A percentile compares a stretch with the other conserved stretches of the same genome.
Conservation (phyloP, 1,140 invertebrate genomes). For the Drosophila truncata region DNA sequence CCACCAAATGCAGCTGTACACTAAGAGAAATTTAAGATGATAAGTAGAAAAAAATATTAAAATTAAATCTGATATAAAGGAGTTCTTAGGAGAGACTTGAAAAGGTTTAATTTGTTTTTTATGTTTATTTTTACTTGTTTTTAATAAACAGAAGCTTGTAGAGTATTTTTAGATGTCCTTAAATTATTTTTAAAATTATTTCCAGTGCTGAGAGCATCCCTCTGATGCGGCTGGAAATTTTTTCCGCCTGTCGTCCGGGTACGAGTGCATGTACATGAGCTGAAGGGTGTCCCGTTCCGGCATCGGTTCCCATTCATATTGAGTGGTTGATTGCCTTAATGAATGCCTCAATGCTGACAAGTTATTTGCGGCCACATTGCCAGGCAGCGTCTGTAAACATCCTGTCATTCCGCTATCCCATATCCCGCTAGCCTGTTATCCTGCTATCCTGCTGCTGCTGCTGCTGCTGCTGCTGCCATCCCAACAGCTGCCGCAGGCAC, state of each 20-base stretch:
- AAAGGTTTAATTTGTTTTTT: neutral
- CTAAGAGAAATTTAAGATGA: conserved; percentile 2
- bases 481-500: conserved; percentile 35
- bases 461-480: neutral
- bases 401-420: conserved; percentile 15
- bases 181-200: neutral
- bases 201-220: conserved; percentile 33
- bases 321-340: conserved; percentile 68
- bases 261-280: neutral
- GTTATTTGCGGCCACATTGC: conserved; percentile 57
- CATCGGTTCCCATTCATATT: conserved; percentile 33
- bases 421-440: conserved; percentile 2
- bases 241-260: conserved; percentile 38
- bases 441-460: neutral
- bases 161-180: neutral
- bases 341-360: conserved; percentile 68
- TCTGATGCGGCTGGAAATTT: conserved; percentile 39
- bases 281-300: conserved; percentile 12
- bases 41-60: neutral
- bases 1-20: conserved; percentile 39
- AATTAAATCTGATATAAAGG: neutral
- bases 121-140: too few species aligned
- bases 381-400: conserved; percentile 38
- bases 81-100: neutral
- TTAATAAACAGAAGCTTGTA: accelerated